Percentiles rank a stretch among this genome's conserved stretches.
These are phyloP conservation scores for Arnoldichthys spilopterus DNA, from an alignment of 2,797 vertebrate species.

Conservation along the genomic window DNA sequence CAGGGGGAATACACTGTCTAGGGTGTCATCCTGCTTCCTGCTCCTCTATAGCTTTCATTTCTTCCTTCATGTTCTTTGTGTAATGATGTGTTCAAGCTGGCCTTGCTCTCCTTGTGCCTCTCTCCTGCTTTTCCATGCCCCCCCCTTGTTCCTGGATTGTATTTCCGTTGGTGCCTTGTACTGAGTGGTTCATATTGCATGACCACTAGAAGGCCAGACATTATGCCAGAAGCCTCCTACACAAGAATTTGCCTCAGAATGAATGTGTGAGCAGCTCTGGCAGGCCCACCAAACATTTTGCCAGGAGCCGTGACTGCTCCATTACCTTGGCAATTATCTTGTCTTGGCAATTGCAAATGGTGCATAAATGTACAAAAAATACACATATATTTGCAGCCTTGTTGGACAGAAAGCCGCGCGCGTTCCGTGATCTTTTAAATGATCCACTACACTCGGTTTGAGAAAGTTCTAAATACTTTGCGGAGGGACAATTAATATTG, in stretches of 20 bases:
- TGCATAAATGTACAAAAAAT: slow-evolving; percentile 10
- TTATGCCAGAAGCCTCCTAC: slow-evolving; percentile 38
- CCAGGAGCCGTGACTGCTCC: slow-evolving; percentile 48
- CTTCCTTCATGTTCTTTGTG: background rate
- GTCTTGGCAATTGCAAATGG: slow-evolving; percentile 36
- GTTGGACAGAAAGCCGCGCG: background rate
- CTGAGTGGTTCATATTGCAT: slow-evolving; percentile 37
- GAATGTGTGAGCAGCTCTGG: slow-evolving; percentile 45
- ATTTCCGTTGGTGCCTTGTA: background rate
- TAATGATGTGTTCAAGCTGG: slow-evolving; percentile 9
- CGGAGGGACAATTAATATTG: slow-evolving; percentile 16
- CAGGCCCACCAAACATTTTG: slow-evolving; percentile 31
- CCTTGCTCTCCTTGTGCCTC: background rate
- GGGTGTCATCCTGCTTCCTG: slow-evolving; percentile 31
- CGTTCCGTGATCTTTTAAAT: background rate
- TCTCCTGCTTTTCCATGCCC: background rate
- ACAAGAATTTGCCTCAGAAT: slow-evolving; percentile 29
- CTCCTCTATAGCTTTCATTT: slow-evolving; percentile 25
- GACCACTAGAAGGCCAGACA: slow-evolving; percentile 23
- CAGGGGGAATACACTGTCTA: slow-evolving; percentile 41
- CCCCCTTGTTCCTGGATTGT: background rate
- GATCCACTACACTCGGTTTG: background rate
- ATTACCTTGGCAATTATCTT: slow-evolving; percentile 48
- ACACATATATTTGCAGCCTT: slow-evolving; percentile 4
- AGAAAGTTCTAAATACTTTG: slow-evolving; percentile 25